A percentile compares a stretch with the other conserved stretches of the same genome.
These are phyloP conservation scores for Myxocyprinus asiaticus DNA, from an alignment of 2,113 vertebrate genomes.

Conservation along the genomic window DNA sequence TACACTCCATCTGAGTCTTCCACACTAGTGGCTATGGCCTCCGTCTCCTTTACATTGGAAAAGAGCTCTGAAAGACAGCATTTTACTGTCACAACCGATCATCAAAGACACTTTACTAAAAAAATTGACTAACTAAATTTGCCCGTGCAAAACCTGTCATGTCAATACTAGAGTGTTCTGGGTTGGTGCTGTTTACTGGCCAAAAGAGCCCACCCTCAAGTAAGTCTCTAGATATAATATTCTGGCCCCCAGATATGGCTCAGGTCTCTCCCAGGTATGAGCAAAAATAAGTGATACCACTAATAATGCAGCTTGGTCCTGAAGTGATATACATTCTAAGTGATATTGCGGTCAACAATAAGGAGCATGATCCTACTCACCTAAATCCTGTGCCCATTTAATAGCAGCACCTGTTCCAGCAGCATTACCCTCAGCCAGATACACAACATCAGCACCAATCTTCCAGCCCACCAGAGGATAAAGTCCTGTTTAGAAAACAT, in stretches of 20 bases:
- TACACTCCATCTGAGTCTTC: conserved; percentile 88
- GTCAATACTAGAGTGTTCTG: too few relatives aligned
- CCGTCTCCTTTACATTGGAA: conserved; percentile 82
- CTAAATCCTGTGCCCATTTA: conserved; percentile 87
- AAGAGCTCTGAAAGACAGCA: conserved; percentile 83
- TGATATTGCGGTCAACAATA: too few relatives aligned
- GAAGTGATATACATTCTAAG: too few relatives aligned
- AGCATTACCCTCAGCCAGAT: conserved; percentile 87
- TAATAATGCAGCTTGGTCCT: too few relatives aligned
- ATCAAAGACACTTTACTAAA: background rate
- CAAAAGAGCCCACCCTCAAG: too few relatives aligned
- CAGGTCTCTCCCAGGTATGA: too few relatives aligned
- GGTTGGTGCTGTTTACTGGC: too few relatives aligned
- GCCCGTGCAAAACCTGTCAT: too few relatives aligned
- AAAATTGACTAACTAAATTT: too few relatives aligned
- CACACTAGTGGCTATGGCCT: conserved; percentile 84
- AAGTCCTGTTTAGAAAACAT: conserved; percentile 73
- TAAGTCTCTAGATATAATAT: too few relatives aligned
- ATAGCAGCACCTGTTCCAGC: conserved; percentile 87
- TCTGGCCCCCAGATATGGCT: too few relatives aligned
- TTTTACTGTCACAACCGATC: background rate
- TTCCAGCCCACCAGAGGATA: conserved; percentile 98
- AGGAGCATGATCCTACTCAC: conserved; percentile 71
- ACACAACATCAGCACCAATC: conserved; percentile 89
- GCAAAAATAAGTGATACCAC: too few relatives aligned